Conservation (phyloP, 2,888 invertebrate species). For the Saturnia japonica region DNA sequence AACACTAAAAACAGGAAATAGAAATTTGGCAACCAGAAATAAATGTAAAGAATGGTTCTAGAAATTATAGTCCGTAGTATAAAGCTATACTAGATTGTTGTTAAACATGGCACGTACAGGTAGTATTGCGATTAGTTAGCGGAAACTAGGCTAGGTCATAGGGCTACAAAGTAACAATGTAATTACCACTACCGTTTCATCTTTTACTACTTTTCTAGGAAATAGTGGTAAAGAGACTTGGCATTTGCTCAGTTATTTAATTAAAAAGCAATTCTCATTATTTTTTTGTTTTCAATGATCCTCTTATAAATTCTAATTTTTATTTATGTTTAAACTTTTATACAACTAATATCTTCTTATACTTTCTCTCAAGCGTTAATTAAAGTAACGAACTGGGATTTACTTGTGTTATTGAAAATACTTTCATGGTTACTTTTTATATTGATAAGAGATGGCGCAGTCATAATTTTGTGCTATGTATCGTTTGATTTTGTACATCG, state of each 20-base stretch:
- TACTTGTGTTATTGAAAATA: too few species aligned
- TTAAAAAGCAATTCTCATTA: neutral
- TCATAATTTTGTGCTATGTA: too few species aligned
- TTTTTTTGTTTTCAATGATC: neutral
- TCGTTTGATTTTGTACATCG: too few species aligned
- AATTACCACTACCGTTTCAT: constrained; percentile 32
- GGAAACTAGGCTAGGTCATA: constrained; percentile 43
- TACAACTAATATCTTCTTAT: neutral
- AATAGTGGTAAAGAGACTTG: constrained; percentile 21
- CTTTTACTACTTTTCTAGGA: constrained; percentile 38
- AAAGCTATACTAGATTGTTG: neutral
- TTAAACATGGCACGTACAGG: neutral
- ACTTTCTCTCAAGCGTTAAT: neutral
- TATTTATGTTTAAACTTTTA: too few species aligned
- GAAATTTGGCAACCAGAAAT: neutral
- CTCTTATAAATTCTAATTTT: neutral
- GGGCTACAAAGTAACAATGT: constrained; percentile 32
- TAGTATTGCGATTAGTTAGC: constrained; percentile 29
- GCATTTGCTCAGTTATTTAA: neutral
- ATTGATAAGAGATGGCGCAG: too few species aligned
- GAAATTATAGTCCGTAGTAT: neutral
- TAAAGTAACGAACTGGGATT: too few species aligned
- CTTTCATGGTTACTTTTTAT: too few species aligned
- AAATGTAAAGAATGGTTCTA: neutral
- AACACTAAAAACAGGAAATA: neutral